Percentiles rank a stretch among this genome's conserved stretches.
Evolutionary conservation across 2,888 invertebrate species (phyloP).

Genomic region (Lasioglossum oenotherae): DNA sequence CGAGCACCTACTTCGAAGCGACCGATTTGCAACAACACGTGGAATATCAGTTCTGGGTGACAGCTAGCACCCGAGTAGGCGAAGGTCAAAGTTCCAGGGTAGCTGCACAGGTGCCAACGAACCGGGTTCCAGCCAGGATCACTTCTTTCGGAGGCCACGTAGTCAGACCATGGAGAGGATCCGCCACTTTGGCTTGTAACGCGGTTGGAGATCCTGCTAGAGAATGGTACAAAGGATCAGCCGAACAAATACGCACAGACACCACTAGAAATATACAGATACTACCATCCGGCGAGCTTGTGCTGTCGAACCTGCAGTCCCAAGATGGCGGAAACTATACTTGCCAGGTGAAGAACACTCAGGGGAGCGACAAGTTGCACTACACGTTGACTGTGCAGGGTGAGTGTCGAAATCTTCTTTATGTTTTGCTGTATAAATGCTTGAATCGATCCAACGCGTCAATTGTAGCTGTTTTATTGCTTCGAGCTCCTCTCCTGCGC

Average conservation of each 20-base stretch:
- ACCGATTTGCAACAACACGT: conserved; percentile 89
- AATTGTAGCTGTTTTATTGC: too few relatives aligned
- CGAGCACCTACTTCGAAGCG: conserved; percentile 88
- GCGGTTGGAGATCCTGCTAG: conserved; percentile 88
- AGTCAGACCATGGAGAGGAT: conserved; percentile 88
- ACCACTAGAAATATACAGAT: conserved; percentile 87
- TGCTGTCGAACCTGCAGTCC: conserved; percentile 88
- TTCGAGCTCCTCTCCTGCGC: too few relatives aligned
- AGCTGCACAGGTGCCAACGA: conserved; percentile 88
- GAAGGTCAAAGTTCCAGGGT: conserved; percentile 91
- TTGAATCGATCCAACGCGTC: too few relatives aligned
- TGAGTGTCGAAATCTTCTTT: conserved; percentile 60
- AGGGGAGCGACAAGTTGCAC: conserved; percentile 88
- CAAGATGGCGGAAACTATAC: conserved; percentile 90
- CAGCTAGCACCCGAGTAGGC: conserved; percentile 91
- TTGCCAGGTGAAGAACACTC: conserved; percentile 89
- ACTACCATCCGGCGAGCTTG: conserved; percentile 88
- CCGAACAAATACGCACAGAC: conserved; percentile 86
- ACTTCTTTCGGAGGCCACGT: conserved; percentile 89
- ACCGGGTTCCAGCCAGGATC: conserved; percentile 89
- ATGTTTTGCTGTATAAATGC: background rate
- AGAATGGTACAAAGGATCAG: conserved; percentile 88
- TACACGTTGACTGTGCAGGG: conserved; percentile 89
- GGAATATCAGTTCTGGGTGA: conserved; percentile 92
- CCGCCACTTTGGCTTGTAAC: conserved; percentile 88